A percentile compares a stretch with the other conserved stretches of the same genome.
These are phyloP conservation scores for Perdix hodgsoniae DNA, from an alignment of 2,797 vertebrate genomes.

Conservation along the genomic window DNA sequence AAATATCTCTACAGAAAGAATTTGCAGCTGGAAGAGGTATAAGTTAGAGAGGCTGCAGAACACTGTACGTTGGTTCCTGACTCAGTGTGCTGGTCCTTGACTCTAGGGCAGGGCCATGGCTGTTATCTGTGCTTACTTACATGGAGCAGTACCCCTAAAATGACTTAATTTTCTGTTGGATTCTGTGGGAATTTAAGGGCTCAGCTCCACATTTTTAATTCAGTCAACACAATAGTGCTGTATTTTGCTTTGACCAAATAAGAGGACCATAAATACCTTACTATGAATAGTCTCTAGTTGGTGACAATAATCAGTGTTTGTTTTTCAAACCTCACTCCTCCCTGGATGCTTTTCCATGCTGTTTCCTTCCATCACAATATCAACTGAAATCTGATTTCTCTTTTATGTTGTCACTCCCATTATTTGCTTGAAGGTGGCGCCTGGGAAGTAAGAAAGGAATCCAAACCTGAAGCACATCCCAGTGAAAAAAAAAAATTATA, in stretches of 20 bases:
- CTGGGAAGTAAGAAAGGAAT: not conserved
- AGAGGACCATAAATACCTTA: not conserved
- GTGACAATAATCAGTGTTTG: not conserved
- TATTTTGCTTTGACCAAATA: not conserved
- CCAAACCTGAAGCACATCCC: not conserved
- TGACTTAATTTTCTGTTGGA: not conserved
- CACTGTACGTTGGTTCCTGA: not conserved
- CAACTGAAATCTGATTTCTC: not conserved
- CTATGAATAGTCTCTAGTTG: not conserved
- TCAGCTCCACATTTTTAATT: not conserved
- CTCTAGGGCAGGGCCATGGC: not conserved
- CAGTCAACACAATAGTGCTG: not conserved
- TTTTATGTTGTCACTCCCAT: not conserved
- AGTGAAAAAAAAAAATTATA: not conserved
- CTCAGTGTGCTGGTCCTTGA: not conserved
- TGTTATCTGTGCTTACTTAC: not conserved
- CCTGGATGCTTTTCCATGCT: not conserved
- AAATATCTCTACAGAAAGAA: not conserved
- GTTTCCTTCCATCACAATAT: not conserved
- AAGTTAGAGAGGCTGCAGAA: not conserved
- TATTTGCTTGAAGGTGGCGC: not conserved
- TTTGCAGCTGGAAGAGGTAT: not conserved
- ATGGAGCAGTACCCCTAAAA: accelerated
- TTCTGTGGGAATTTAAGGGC: not conserved
- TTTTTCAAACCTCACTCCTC: not conserved